A percentile compares a stretch with the other conserved stretches of the same genome.
phyloP scores from a whole-genome alignment of 2,113 vertebrate species.

The Mesitornis unicolor region DNA sequence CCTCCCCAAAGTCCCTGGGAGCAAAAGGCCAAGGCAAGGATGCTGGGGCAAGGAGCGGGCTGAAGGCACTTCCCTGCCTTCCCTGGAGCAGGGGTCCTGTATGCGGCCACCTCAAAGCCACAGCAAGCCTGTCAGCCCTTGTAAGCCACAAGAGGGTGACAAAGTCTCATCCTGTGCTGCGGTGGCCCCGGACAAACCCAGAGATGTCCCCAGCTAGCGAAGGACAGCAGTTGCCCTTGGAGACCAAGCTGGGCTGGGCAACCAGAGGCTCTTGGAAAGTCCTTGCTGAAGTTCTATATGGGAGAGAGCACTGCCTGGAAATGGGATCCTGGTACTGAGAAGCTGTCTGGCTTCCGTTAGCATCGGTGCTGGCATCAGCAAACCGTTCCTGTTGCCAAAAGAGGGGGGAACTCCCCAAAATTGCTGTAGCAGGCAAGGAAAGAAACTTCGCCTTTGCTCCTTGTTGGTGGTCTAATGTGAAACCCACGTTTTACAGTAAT shows the following conservation, averaged over 20 bases:
- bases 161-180: constrained; percentile 37
- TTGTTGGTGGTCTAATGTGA: background rate
- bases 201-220: background rate
- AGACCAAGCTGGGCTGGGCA: background rate
- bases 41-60: background rate
- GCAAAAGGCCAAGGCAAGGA: background rate
- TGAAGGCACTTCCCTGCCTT: background rate
- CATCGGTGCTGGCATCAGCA: background rate
- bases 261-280: background rate
- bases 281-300: background rate
- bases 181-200: constrained; percentile 14
- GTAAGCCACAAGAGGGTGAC: constrained; percentile 63
- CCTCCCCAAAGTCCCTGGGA: background rate
- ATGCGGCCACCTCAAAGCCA: background rate
- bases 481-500: background rate
- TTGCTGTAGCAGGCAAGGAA: background rate
- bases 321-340: background rate
- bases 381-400: background rate
- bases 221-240: background rate
- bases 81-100: background rate
- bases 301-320: background rate
- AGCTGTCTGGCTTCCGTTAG: background rate
- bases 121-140: background rate
- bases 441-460: background rate
- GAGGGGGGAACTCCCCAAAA: background rate